A percentile compares a stretch with the other conserved stretches of the same genome.
Conservation (phyloP, 1,140 invertebrate species). For the Drosophila triauraria region DNA sequence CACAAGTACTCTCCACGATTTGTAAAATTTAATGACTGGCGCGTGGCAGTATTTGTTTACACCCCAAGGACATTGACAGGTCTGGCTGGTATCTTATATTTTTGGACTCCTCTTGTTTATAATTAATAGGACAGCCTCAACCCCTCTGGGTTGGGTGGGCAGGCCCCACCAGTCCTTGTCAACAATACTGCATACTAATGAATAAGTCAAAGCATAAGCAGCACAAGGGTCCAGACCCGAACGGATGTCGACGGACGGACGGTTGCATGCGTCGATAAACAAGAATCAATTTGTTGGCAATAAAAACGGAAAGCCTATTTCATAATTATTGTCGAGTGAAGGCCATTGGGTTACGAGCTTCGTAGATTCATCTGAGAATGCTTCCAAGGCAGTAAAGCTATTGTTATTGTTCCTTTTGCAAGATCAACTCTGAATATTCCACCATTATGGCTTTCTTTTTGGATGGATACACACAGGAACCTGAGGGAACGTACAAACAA, state of each 20-base stretch:
- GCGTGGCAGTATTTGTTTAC: conserved; percentile 69
- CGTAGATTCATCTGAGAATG: neutral
- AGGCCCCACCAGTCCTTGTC: conserved; percentile 18
- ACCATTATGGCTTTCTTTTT: neutral
- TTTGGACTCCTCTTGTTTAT: conserved; percentile 29
- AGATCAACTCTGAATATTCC: neutral
- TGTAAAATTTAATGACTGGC: conserved; percentile 70
- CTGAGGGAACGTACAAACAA: conserved; percentile 30
- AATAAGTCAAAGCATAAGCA: conserved; percentile 11
- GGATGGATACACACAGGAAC: conserved; percentile 2
- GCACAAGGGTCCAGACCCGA: neutral
- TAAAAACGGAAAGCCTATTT: conserved; percentile 24
- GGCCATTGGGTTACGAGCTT: neutral
- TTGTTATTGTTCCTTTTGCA: conserved; percentile 2
- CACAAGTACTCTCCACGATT: conserved; percentile 38
- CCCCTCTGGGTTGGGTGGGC: conserved; percentile 2
- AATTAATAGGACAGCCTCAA: conserved; percentile 48
- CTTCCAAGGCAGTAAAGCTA: neutral
- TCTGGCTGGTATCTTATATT: conserved; percentile 47
- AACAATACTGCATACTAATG: conserved; percentile 71
- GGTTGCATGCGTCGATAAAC: conserved; percentile 62
- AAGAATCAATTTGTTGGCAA: conserved; percentile 60
- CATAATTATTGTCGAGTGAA: conserved; percentile 6
- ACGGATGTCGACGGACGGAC: neutral
- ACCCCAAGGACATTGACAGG: conserved; percentile 37